Base-by-base conservation (phyloP, 1,140 invertebrate genomes). In the Aphis gossypii region DNA sequence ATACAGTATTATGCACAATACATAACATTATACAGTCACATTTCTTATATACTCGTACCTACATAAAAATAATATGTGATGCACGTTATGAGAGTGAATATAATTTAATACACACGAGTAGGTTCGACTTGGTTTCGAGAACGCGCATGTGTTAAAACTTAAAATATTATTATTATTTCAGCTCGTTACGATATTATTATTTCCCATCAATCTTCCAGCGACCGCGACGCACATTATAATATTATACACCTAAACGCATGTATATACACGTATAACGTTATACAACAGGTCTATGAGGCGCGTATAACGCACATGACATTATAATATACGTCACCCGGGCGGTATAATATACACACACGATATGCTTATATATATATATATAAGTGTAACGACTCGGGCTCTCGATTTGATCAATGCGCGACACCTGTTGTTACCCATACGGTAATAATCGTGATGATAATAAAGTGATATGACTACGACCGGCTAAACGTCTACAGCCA, bases 101-200 rank as follows among this genome's bases (percentile, higher is more conserved):
- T 76, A 76, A n/a, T 76, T n/a, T 18, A 18, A 76, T n/a, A 6
- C 14, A 76, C 18, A 76, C 30, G 30, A 76, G n/a, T 76, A 18
- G 30, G 60, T 76, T 76, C 5, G 60, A 76, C 14, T 76, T 76
- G 1, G 60, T 76, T n/a, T 18, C 30, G 60, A 76, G n/a, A 76
- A 14, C 30, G 60, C 60, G n/a, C 60, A 76, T 76, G 30, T n/a
- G 60, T 76, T 76, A 76, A 35, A 35, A 76, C 30, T 76, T 76
- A 76, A 14, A 68, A n/a, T 76, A 76, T 35, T 76, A 76, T 35
- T 76, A 76, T 76, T 76, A 76, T 76, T 76, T 76, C 30, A 76
- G 60, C 60, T 76, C 60, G 60, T 76, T 76, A 76, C 60, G 60
- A 76, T 76, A 76, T 76, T 76, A n/a, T 76, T 76, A 76, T 76